Evolutionary conservation across 23 tunicate genomes (phyloP), one percentile per base, ranked within the genome.

Genomic region (Ascidia mentula): DNA sequence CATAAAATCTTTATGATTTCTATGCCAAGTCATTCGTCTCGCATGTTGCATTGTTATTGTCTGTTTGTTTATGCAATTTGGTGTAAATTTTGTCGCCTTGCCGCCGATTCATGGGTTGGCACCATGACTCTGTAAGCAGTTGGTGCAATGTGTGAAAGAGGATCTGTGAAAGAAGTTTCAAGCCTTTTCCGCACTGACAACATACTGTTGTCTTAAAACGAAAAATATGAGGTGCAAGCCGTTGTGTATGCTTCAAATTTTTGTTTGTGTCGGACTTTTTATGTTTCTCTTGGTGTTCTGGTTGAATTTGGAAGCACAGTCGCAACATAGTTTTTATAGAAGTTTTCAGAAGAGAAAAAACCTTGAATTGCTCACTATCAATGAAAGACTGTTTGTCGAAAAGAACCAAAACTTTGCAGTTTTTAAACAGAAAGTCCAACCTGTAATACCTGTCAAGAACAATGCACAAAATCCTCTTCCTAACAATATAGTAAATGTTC

Each of bases 331-430:
- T 53, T 28, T 53, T 3, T 53, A 53, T 28, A 53, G 24, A 53
- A 26, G 24, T 26, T 28, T 53, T 9, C 4, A 28, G 65, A 26
- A 9, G 1, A 53, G 65, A 53, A 53, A 9, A 9, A 53, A 9
- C 65, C 1, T 53, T 6, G 65, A 53, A 53, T 28, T 53, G 13
- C 65, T 53, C 7, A 53, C 65, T 53, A 28, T 53, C 65, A 53
- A 53, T 53, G 65, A 53, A 53, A 53, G 65, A 53, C 65, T 53
- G 22, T 53, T 53, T 53, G 65, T 53, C 24, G 65, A 53, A 53
- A 53, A 53, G 65, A 53, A 53, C 13, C 65, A 53, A 53, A 53
- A 53, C 65, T 53, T 53, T 53, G 65, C 13, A 5, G 65, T 53
- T 26, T 28, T 28, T 9, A 53, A 53, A 53, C 53, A 42, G 15